Evolutionary conservation across 92 coral and sea anemone genomes (phyloP), one percentile per base, ranked within the genome.

Genomic region (Isaurus tuberculatus): DNA sequence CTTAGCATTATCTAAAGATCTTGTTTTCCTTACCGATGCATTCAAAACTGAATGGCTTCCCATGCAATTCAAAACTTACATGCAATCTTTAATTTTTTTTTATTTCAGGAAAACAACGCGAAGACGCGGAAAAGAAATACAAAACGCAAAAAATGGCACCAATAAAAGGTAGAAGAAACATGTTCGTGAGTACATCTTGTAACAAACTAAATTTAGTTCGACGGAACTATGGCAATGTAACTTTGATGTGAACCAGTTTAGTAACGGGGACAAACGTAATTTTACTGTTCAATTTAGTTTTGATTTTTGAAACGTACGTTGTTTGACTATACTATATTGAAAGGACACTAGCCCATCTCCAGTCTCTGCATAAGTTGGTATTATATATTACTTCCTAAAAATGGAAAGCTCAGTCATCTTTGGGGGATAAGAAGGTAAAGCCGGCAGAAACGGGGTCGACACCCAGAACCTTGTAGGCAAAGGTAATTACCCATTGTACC

Each of bases 121-220:
- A 71, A 71, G 42, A 71, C 77, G 77, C 32, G 57, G 58, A 71
- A 6, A 1, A 2, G 58, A 9, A 27, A 42, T 19, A 44, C 77
- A 71, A 15, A 71, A 11, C 30, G 20, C 57, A 46, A 40, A 22
- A 55, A 32, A 4, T 20, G 28, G 19, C 14, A 22, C 2, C 31
- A 25, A 1, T 27, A 36, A 42, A 17, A 71, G 77, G 77, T 71
- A 40, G 20, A 25, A n/a, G 49, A 7, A 37, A 40, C 11, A 4
- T 70, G 3, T 22, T 22, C 0, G 11, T 60, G 13, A 60, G 9
- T 23, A 60, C 29, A 22, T 13, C 9, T 7, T 60, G 5, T 23
- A 22, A 22, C 32, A 22, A 26, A 22, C 8, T 60, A n/a, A 20
- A 60, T 10, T 9, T 23, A 9, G 66, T 26, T 22, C 8, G 28